phyloP scores from a whole-genome alignment of 2,797 vertebrate genomes.

The Erithacus rubecula region DNA sequence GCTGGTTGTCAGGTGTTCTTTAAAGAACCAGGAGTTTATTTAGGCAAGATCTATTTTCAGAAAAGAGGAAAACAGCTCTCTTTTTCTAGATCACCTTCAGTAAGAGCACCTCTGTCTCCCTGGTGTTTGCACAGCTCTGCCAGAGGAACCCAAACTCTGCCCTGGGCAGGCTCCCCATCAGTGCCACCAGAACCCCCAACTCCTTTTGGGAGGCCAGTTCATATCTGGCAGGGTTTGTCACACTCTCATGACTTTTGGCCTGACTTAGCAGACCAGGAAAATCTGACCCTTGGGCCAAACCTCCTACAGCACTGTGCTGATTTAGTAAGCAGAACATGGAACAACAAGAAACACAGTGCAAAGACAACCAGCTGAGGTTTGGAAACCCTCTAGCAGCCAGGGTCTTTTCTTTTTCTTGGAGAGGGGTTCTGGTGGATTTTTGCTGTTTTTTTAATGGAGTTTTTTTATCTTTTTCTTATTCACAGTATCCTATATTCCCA shows the following conservation, averaged over 20 bases:
- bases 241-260: not conserved
- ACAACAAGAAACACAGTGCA: not conserved
- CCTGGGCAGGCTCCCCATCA: not conserved
- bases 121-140: not conserved
- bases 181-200: fast-evolving
- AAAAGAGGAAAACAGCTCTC: not conserved
- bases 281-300: not conserved
- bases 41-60: constrained; percentile 14
- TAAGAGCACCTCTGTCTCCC: not conserved
- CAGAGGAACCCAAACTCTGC: not conserved
- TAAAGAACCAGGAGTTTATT: not conserved
- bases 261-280: not conserved
- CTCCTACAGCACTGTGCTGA: not conserved
- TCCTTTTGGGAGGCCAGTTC: not conserved
- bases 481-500: not conserved
- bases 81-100: not conserved
- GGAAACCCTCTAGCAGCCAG: not conserved
- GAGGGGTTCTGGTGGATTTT: not conserved
- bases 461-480: not conserved
- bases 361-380: not conserved
- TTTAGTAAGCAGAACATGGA: not conserved
- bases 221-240: not conserved
- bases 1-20: not conserved
- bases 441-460: not conserved
- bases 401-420: not conserved